These are phyloP conservation scores for Pelodiscus sinensis DNA, from an alignment of 2,113 vertebrate species.

Conservation along the genomic window DNA sequence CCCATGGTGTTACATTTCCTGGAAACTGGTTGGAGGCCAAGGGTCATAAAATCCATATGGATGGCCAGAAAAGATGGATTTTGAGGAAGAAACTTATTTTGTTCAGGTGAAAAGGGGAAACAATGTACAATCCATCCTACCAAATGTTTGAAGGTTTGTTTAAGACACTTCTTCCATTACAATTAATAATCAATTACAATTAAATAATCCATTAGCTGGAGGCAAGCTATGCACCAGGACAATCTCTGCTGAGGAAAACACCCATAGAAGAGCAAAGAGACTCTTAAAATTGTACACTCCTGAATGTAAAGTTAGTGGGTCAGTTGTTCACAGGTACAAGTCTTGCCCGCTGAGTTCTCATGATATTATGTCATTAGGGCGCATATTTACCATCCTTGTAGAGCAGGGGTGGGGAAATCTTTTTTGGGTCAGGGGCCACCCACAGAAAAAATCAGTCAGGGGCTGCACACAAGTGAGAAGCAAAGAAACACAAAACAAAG, in stretches of 20 bases:
- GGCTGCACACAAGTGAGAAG: too few species aligned
- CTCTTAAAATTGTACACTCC: neutral
- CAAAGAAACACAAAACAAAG: too few species aligned
- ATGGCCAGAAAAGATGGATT: neutral
- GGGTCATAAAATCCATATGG: neutral
- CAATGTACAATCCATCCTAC: neutral
- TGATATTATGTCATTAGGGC: neutral
- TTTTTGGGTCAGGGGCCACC: too few species aligned
- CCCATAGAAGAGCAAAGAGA: neutral
- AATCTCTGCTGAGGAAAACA: neutral
- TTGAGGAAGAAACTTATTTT: neutral
- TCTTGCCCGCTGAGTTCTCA: neutral
- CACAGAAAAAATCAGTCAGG: too few species aligned
- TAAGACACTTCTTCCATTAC: neutral
- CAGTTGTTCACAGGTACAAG: neutral
- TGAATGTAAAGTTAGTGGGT: neutral
- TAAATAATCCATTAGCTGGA: neutral
- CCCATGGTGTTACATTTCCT: neutral
- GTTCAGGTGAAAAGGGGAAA: neutral
- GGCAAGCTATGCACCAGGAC: neutral
- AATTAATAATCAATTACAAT: too few species aligned
- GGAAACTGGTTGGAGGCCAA: neutral
- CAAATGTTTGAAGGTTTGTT: accelerated
- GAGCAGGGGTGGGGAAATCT: too few species aligned
- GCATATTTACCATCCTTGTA: neutral